These are phyloP conservation scores for Trilocha varians DNA, from an alignment of 2,888 invertebrate genomes.

Conservation along the genomic window DNA sequence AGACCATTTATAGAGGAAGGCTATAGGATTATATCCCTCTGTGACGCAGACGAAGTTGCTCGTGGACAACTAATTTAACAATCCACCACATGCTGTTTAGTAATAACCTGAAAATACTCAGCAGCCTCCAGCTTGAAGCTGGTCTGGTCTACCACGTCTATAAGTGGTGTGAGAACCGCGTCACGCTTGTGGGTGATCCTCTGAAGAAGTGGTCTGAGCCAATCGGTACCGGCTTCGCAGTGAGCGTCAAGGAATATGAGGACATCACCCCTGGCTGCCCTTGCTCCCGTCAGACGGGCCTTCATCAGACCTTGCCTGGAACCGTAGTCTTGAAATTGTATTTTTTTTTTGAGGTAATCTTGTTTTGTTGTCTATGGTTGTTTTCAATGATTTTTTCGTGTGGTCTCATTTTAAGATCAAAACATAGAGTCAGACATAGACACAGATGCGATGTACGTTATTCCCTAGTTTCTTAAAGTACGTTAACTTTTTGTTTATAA, in stretches of 20 bases:
- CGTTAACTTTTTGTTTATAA: too few relatives aligned
- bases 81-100: neutral
- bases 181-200: conserved; percentile 76
- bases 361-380: too few relatives aligned
- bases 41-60: too few relatives aligned
- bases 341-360: too few relatives aligned
- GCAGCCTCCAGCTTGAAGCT: conserved; percentile 71
- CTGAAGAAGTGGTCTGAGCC: conserved; percentile 91
- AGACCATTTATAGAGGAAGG: too few relatives aligned
- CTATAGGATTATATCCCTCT: too few relatives aligned
- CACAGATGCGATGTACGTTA: too few relatives aligned
- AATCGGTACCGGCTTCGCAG: conserved; percentile 84
- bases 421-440: too few relatives aligned
- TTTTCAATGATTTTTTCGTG: too few relatives aligned
- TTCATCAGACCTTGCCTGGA: conserved; percentile 87
- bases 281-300: conserved; percentile 89
- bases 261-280: conserved; percentile 84
- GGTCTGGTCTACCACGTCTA: conserved; percentile 90
- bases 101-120: conserved; percentile 44
- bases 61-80: conserved; percentile 5
- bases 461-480: too few relatives aligned
- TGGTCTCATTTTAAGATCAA: too few relatives aligned
- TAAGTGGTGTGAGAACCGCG: conserved; percentile 92
- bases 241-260: conserved; percentile 93
- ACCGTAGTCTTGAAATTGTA: too few relatives aligned